Conservation (phyloP, 2,113 vertebrate genomes). For the Rhabdornis inornatus region DNA sequence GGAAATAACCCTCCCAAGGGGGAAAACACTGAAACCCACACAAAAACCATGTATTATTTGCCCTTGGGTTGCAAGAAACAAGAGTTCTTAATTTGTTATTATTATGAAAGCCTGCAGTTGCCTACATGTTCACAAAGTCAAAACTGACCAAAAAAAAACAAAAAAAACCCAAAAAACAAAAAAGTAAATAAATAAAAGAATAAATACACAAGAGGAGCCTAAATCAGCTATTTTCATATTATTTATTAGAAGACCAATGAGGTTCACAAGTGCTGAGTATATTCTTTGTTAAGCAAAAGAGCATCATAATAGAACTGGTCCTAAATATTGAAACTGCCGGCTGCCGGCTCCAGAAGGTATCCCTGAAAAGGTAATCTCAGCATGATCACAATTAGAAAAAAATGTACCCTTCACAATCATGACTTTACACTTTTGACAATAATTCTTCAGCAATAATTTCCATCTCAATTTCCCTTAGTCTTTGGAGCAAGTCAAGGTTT, state of each 20-base stretch:
- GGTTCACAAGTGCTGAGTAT: background rate
- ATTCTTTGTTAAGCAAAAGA: background rate
- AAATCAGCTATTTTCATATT: background rate
- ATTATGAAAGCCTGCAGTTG: background rate
- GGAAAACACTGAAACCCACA: too few relatives aligned
- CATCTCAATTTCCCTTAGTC: background rate
- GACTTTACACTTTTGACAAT: background rate
- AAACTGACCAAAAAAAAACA: background rate
- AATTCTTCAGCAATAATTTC: conserved; percentile 1
- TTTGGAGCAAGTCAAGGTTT: background rate
- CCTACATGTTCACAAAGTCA: background rate
- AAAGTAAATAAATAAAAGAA: background rate
- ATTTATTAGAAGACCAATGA: background rate
- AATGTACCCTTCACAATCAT: background rate
- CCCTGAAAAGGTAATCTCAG: background rate
- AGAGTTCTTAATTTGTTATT: background rate
- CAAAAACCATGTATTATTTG: background rate
- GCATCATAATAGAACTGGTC: background rate
- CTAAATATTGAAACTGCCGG: background rate
- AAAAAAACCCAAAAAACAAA: background rate
- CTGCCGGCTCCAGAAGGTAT: background rate
- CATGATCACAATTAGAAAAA: background rate
- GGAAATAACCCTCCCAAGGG: accelerated
- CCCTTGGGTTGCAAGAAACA: accelerated
- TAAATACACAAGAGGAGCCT: background rate